Conservation (phyloP, 2,888 invertebrate species). For the Limnephilus auricula region DNA sequence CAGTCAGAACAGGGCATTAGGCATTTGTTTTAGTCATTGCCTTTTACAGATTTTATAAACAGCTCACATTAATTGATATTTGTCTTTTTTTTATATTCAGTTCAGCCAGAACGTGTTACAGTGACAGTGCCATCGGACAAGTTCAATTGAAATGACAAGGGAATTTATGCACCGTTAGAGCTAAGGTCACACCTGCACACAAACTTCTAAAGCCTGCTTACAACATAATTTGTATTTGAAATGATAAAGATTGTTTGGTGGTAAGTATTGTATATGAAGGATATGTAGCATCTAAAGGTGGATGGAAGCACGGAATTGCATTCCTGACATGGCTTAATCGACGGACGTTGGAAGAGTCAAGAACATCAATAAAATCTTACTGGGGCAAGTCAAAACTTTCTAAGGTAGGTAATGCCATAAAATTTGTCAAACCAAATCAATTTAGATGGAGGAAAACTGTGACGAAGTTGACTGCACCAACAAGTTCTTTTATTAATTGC, state of each 20-base stretch:
- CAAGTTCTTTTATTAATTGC: not conserved
- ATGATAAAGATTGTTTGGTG: slow-evolving; percentile 56
- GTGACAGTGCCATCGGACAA: too few species aligned
- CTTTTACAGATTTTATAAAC: too few species aligned
- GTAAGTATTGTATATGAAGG: not conserved
- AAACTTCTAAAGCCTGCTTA: slow-evolving; percentile 61
- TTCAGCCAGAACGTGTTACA: too few species aligned
- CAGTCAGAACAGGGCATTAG: too few species aligned
- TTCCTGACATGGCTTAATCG: not conserved
- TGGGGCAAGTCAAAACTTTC: not conserved
- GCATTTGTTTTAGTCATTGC: too few species aligned
- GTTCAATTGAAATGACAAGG: slow-evolving; percentile 65
- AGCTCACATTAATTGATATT: too few species aligned
- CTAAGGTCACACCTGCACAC: slow-evolving; percentile 67
- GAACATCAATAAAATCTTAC: not conserved
- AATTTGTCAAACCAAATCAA: not conserved
- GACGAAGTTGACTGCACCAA: not conserved
- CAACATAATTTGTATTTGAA: too few species aligned
- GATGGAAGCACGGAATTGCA: not conserved
- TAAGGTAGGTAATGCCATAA: not conserved
- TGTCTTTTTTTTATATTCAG: too few species aligned
- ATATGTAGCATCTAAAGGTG: slow-evolving; percentile 35
- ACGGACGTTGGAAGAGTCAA: not conserved
- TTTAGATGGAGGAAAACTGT: not conserved
- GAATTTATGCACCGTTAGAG: slow-evolving; percentile 66